Percentiles rank a stretch among this genome's conserved stretches.
Conservation (phyloP, 2,888 invertebrate species). For the Tricholauxania praeusta region DNA sequence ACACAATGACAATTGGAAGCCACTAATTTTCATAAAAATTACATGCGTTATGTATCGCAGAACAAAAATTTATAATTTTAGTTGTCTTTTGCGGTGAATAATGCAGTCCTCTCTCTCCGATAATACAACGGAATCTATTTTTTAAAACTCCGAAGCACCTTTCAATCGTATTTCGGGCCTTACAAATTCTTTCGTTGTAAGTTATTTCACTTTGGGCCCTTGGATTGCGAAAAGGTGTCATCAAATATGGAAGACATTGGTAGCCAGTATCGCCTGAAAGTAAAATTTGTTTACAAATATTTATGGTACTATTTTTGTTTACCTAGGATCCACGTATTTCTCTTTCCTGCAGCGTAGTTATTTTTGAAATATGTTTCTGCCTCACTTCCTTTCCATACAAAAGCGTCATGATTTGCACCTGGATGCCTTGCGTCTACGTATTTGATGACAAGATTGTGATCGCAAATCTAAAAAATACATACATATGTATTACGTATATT, state of each 20-base stretch:
- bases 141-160: too few species aligned
- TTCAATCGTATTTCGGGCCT: slow-evolving; percentile 4
- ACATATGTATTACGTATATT: background rate
- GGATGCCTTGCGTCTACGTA: too few species aligned
- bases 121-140: too few species aligned
- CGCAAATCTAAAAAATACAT: background rate
- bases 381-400: too few species aligned
- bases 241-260: background rate
- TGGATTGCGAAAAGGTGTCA: slow-evolving; percentile 2
- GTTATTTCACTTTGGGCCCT: background rate
- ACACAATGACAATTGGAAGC: background rate
- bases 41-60: background rate
- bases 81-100: too few species aligned
- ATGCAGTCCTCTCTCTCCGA: too few species aligned
- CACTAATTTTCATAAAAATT: background rate
- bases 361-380: too few species aligned
- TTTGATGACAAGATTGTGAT: background rate
- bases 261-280: slow-evolving; percentile 2
- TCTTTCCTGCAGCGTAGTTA: too few species aligned
- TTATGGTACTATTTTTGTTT: background rate
- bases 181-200: background rate
- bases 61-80: background rate
- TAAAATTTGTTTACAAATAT: background rate
- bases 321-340: slow-evolving; percentile 3
- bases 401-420: too few species aligned